phyloP scores from a whole-genome alignment of 2,888 invertebrate genomes.

The Pandemis corylana region DNA sequence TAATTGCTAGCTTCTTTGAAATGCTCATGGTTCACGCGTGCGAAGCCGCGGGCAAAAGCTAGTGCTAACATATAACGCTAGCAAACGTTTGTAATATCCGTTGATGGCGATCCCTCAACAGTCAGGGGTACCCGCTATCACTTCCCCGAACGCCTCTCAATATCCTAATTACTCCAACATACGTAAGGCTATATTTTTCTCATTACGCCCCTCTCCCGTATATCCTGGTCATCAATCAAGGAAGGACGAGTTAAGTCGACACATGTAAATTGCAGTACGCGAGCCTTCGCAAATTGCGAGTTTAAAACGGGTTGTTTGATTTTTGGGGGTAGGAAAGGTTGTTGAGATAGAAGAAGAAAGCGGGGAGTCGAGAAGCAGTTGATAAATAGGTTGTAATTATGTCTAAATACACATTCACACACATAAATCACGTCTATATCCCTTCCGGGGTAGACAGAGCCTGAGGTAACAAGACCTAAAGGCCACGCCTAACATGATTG shows the following conservation, averaged over 20 bases:
- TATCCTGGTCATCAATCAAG: slow-evolving; percentile 46
- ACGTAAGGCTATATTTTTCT: slow-evolving; percentile 16
- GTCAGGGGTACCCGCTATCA: not conserved
- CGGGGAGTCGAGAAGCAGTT: not conserved
- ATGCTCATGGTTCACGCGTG: too few species aligned
- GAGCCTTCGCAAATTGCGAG: slow-evolving; percentile 14
- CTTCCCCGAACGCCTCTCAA: slow-evolving; percentile 4
- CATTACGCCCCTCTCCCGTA: slow-evolving; percentile 18
- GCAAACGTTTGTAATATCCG: not conserved
- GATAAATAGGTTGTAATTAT: too few species aligned
- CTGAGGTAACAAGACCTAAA: too few species aligned
- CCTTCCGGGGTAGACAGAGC: too few species aligned
- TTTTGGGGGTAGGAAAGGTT: slow-evolving; percentile 1
- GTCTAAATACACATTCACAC: too few species aligned
- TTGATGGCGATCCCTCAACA: not conserved
- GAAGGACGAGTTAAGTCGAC: slow-evolving; percentile 48
- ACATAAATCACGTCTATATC: too few species aligned
- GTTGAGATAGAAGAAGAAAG: not conserved
- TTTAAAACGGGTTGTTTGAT: slow-evolving; percentile 18
- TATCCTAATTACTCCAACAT: slow-evolving; percentile 6
- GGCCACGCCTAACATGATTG: too few species aligned
- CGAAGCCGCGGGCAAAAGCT: too few species aligned
- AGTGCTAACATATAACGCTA: too few species aligned
- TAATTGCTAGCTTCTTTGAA: too few species aligned
- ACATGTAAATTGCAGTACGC: slow-evolving; percentile 45